Percentiles rank a stretch among this genome's conserved stretches.
These are phyloP conservation scores for Pegoplata infirma DNA, from an alignment of 2,888 invertebrate species.

Conservation along the genomic window DNA sequence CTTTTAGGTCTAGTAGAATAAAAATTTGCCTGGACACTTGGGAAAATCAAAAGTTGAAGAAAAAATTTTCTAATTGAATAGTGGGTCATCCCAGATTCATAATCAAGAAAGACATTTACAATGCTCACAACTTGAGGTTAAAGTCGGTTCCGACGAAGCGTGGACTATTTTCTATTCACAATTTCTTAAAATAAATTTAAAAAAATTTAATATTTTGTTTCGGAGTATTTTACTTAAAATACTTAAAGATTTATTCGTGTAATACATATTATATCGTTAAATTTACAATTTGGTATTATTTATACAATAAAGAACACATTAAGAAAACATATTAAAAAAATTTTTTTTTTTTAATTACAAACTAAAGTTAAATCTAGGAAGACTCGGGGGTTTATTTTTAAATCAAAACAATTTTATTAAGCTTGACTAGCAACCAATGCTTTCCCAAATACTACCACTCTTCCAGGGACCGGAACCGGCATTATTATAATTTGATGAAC, in stretches of 20 bases:
- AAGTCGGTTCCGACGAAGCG: too few relatives aligned
- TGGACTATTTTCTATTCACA: too few relatives aligned
- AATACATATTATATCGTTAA: not conserved
- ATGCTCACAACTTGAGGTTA: too few relatives aligned
- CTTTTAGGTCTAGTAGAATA: too few relatives aligned
- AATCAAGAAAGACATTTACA: too few relatives aligned
- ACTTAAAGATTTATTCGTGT: conserved; percentile 29
- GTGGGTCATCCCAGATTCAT: too few relatives aligned
- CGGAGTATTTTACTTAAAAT: conserved; percentile 22
- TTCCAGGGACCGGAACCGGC: conserved; percentile 39
- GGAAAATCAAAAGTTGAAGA: too few relatives aligned
- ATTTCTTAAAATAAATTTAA: too few relatives aligned
- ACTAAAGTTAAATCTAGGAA: conserved; percentile 21
- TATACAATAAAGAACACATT: not conserved
- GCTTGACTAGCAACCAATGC: conserved; percentile 42
- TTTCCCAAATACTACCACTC: conserved; percentile 47
- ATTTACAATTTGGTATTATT: not conserved
- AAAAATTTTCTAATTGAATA: too few relatives aligned
- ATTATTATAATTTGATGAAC: not conserved
- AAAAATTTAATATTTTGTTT: too few relatives aligned
- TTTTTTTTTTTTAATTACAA: conserved; percentile 27
- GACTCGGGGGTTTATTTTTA: conserved; percentile 19
- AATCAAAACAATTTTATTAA: not conserved
- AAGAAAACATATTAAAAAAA: conserved; percentile 11
- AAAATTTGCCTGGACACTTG: too few relatives aligned